phyloP scores from a whole-genome alignment of 2,888 invertebrate species.

The Lepidochrysops patricia region DNA sequence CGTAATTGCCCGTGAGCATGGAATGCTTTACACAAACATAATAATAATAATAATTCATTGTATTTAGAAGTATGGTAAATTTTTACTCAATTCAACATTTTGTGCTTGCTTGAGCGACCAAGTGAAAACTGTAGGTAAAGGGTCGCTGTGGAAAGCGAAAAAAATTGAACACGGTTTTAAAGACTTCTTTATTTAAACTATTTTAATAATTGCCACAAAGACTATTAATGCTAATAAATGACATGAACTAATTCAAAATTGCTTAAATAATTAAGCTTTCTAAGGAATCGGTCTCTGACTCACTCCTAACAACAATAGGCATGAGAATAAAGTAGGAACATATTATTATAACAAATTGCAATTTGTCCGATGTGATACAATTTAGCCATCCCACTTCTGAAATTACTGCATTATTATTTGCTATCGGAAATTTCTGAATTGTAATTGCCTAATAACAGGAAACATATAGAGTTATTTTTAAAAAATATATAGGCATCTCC shows the following conservation, averaged over 20 bases:
- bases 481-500: neutral
- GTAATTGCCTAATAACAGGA: neutral
- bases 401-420: neutral
- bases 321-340: no score
- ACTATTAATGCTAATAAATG: no score
- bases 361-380: neutral
- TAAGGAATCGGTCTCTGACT: no score
- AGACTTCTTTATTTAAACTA: neutral
- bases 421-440: neutral
- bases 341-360: neutral
- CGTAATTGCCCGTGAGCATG: no score
- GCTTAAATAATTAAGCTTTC: no score
- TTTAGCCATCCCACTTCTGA: neutral
- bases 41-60: neutral
- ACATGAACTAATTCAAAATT: no score
- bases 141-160: neutral
- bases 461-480: neutral
- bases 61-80: no score
- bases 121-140: neutral
- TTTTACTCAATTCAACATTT: no score
- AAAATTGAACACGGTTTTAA: neutral
- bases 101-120: conserved; percentile 2
- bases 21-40: neutral
- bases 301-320: no score
- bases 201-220: no score